Base-by-base conservation (phyloP, 2,797 vertebrate species). In the Menidia menidia region DNA sequence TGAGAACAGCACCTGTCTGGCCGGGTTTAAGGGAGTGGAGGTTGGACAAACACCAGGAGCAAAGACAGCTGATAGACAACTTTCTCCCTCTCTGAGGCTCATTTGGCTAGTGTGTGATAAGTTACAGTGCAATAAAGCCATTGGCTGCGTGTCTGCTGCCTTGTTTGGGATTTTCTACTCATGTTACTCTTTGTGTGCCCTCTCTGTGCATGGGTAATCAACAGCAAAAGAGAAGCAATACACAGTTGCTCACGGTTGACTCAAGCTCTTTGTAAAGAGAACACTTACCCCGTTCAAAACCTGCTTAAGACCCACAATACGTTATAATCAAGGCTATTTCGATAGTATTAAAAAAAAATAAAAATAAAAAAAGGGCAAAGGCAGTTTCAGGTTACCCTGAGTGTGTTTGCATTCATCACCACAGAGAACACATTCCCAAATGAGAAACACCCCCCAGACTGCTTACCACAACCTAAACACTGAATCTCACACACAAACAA, bases 61-160 rank as follows among this genome's bases (percentile, higher is more conserved):
- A 75, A 73, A 85, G 86, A 88, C 85, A 91, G 90, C 89, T 91
- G 90, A 89, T 79, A 77, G 70, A 85, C 78, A 73, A 79, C 82
- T 86, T 73, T 80, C 79, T 70, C 67, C 81, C 51, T 69, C 33
- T 74, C 64, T 72, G 13, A 33, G 58, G 57, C 45, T 88, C 75
- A 89, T 90, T 90, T 92, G 88, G 85, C 60, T 88, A 65, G 64
- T 47, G 71, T 62, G 64, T 69, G 86, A 92, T 91, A 88, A 89
- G 81, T 69, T 70, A 57, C 71, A 62, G 57, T 41, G 73, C 67
- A 88, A 84, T 74, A 51, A 58, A 87, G 63, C 57, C 56, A 65
- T 47, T 71, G 81, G 67, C 58, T 66, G 75, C 80, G 60, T 64
- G 60, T 86, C 77, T 62, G 60, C 63, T 43, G 54, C 58, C 78